Evolutionary conservation across 2,888 invertebrate species (phyloP).

Genomic region (Pheosia gnoma): DNA sequence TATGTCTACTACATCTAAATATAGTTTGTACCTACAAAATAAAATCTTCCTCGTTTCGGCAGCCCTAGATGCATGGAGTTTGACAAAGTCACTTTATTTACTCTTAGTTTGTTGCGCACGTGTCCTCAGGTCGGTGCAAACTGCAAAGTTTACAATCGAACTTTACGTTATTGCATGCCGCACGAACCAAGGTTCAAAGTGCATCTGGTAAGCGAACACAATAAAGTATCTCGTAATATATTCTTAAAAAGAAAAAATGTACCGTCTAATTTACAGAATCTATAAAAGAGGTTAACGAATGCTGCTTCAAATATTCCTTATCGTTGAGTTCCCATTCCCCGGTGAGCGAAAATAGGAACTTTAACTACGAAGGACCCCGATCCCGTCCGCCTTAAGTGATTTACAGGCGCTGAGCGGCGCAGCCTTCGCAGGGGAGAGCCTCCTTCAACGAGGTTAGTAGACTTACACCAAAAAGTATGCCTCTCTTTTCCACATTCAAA

Average conservation of each 20-base stretch:
- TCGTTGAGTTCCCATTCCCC: slow-evolving; percentile 60
- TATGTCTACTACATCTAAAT: too few species aligned
- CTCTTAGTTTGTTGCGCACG: slow-evolving; percentile 39
- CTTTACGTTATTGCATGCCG: slow-evolving; percentile 44
- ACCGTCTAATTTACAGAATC: slow-evolving; percentile 34
- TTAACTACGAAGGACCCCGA: slow-evolving; percentile 61
- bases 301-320: slow-evolving; percentile 68
- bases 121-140: slow-evolving; percentile 28
- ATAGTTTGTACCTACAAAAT: too few species aligned
- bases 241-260: slow-evolving; percentile 28
- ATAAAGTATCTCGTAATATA: slow-evolving; percentile 4
- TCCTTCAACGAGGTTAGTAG: slow-evolving; percentile 65
- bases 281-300: slow-evolving; percentile 53
- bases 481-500: slow-evolving; percentile 50
- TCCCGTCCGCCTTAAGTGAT: slow-evolving; percentile 76
- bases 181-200: slow-evolving; percentile 25
- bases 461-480: slow-evolving; percentile 49
- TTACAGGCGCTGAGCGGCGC: slow-evolving; percentile 73
- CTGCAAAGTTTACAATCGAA: slow-evolving; percentile 50
- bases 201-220: background rate
- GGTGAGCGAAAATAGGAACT: slow-evolving; percentile 73
- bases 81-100: slow-evolving; percentile 43
- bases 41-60: background rate
- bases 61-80: slow-evolving; percentile 9
- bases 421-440: slow-evolving; percentile 52